Conservation (phyloP, 2,113 vertebrate genomes). For the Phalacrocorax brasilianus region DNA sequence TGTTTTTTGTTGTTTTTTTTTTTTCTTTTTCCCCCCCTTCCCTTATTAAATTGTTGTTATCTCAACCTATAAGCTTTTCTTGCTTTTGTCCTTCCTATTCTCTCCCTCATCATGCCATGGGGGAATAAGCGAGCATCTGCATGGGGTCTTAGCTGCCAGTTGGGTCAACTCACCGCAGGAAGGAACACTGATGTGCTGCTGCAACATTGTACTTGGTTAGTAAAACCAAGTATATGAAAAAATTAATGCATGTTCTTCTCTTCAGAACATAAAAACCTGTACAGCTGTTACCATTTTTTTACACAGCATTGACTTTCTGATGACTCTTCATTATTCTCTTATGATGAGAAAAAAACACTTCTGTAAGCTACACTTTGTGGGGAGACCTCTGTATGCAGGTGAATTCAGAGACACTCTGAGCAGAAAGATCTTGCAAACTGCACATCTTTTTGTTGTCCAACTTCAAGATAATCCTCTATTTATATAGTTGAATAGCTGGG, state of each 20-base stretch:
- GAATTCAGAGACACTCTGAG: neutral
- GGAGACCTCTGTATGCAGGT: neutral
- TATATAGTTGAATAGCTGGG: neutral
- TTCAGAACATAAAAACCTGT: neutral
- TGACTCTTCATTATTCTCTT: neutral
- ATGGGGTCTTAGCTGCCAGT: neutral
- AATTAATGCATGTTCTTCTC: neutral
- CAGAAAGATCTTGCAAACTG: neutral
- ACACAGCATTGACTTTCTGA: neutral
- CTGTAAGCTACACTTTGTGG: neutral
- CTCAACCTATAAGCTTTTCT: neutral
- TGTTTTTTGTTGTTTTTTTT: no score
- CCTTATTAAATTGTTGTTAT: neutral
- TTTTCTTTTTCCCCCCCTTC: neutral
- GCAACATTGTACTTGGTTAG: neutral
- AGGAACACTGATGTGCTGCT: neutral
- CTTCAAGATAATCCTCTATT: neutral
- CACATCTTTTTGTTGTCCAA: neutral
- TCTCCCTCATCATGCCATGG: neutral
- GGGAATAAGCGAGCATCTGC: neutral
- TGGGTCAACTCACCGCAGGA: neutral
- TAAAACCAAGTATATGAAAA: neutral
- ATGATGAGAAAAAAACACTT: neutral
- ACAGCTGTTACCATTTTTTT: neutral
- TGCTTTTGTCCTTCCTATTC: neutral